Percentiles rank a stretch among this genome's conserved stretches.
Evolutionary conservation across 1,140 invertebrate species (phyloP).

Genomic region (Brachionus calyciflorus): DNA sequence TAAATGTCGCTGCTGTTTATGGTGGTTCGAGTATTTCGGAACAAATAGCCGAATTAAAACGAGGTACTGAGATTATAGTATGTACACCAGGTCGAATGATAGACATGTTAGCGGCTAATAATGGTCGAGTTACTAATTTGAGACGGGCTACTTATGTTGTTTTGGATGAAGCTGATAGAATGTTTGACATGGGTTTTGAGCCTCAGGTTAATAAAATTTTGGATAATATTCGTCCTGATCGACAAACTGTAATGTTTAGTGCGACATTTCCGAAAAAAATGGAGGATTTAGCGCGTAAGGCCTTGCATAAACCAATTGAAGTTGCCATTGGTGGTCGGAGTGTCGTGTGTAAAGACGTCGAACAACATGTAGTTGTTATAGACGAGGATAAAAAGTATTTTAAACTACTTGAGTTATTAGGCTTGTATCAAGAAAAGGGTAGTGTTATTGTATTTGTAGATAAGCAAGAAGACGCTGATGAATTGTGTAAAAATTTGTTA

Average conservation of each 20-base stretch:
- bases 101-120: conserved; percentile 97
- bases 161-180: conserved; percentile 95
- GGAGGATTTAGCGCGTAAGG: conserved; percentile 91
- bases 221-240: conserved; percentile 90
- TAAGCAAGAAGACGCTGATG: conserved; percentile 94
- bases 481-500: conserved; percentile 88
- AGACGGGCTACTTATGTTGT: conserved; percentile 92
- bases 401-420: conserved; percentile 90
- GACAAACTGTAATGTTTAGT: conserved; percentile 97
- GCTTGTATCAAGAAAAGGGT: conserved; percentile 86
- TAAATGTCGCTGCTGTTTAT: conserved; percentile 92
- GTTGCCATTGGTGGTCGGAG: conserved; percentile 86
- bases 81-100: conserved; percentile 99
- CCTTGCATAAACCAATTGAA: conserved; percentile 90
- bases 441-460: conserved; percentile 96
- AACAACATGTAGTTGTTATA: conserved; percentile 83
- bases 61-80: conserved; percentile 96
- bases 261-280: conserved; percentile 98
- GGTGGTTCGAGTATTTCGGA: conserved; percentile 95
- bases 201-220: conserved; percentile 90
- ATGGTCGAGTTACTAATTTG: conserved; percentile 92
- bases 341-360: conserved; percentile 95
- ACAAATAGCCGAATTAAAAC: conserved; percentile 93
- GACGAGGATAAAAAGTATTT: conserved; percentile 97
- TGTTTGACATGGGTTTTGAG: conserved; percentile 99